Conservation (phyloP, 2,888 invertebrate species). For the Phengaris alcon region DNA sequence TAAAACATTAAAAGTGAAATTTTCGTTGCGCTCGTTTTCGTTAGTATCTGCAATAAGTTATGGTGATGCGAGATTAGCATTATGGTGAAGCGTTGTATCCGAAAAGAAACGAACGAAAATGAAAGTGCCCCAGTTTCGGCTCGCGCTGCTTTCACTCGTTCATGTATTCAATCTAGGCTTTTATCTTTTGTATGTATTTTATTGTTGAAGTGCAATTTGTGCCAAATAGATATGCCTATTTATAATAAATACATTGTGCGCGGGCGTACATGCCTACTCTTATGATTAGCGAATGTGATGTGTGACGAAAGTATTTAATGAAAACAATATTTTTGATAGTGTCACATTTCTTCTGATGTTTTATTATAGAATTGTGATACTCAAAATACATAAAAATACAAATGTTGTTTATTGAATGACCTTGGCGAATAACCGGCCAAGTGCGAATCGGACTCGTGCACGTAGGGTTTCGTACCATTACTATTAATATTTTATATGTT, state of each 20-base stretch:
- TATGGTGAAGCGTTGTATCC: constrained; percentile 58
- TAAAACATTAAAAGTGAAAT: constrained; percentile 17
- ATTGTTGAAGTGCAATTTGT: constrained; percentile 24
- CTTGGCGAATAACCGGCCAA: no score
- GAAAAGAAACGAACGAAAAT: constrained; percentile 78
- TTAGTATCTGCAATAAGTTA: constrained; percentile 29
- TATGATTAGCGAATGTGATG: constrained; percentile 12
- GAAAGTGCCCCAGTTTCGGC: constrained; percentile 74
- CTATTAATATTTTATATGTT: no score
- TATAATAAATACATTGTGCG: constrained; percentile 17
- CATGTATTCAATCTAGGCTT: constrained; percentile 65
- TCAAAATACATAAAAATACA: no score
- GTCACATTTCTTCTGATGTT: background rate
- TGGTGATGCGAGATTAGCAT: constrained; percentile 30
- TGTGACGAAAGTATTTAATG: background rate
- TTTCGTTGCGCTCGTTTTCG: background rate
- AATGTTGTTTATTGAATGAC: no score
- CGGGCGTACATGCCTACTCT: background rate
- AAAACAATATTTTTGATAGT: background rate
- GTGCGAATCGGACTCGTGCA: no score
- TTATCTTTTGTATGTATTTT: constrained; percentile 38
- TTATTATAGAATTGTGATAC: background rate
- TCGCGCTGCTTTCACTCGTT: constrained; percentile 66
- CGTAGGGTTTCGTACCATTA: no score
- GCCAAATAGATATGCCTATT: constrained; percentile 20